phyloP scores from a whole-genome alignment of 2,888 invertebrate genomes.

The Lithophane leautieri region DNA sequence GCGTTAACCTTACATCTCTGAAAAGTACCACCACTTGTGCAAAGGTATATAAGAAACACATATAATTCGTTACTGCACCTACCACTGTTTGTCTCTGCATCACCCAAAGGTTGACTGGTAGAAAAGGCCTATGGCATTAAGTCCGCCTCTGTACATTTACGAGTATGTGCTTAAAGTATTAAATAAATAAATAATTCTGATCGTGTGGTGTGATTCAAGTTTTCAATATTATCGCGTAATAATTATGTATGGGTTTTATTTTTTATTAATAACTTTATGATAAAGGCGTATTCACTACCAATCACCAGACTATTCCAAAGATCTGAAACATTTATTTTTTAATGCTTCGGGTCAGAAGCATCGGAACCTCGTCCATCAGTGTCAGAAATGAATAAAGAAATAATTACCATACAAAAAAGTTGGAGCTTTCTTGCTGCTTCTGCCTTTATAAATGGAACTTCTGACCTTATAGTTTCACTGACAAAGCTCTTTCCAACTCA shows the following conservation, averaged over 20 bases:
- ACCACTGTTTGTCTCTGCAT: too few species aligned
- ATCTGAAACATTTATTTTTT: background rate
- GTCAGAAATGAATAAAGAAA: background rate
- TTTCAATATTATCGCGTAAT: background rate
- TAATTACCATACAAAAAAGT: too few species aligned
- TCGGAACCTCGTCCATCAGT: background rate
- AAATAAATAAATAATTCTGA: too few species aligned
- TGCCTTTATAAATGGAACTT: background rate
- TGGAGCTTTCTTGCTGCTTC: too few species aligned
- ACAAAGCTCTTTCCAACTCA: constrained; percentile 54
- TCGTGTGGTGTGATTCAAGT: background rate
- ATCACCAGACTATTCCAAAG: background rate
- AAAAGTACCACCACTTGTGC: background rate
- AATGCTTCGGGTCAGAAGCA: background rate
- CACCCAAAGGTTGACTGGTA: too few species aligned
- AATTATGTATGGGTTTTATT: too few species aligned
- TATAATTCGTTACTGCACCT: too few species aligned
- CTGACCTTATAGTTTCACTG: background rate
- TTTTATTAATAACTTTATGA: background rate
- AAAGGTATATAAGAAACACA: background rate
- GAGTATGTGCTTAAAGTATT: too few species aligned
- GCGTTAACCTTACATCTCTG: background rate
- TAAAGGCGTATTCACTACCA: background rate
- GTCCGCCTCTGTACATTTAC: too few species aligned
- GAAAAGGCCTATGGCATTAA: too few species aligned